Conservation (phyloP, 2,888 invertebrate genomes). For the Drosophila nr. perissopoda region DNA sequence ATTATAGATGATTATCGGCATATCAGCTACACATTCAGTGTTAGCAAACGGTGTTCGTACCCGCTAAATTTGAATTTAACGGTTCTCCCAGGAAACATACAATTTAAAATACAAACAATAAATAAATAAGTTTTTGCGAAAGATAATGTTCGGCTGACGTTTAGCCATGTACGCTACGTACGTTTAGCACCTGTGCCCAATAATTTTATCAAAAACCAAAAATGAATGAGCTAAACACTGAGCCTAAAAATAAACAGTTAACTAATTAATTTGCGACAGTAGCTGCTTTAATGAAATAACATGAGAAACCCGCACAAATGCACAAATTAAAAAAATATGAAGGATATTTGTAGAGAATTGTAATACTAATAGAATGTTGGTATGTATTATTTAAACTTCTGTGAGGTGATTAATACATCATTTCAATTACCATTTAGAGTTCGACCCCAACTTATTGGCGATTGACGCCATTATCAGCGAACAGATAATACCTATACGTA, state of each 20-base stretch:
- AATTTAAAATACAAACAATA: not conserved
- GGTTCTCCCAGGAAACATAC: not conserved
- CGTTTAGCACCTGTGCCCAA: not conserved
- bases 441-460: slow-evolving; percentile 20
- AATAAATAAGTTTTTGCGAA: not conserved
- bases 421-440: slow-evolving; percentile 25
- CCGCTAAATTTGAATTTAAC: slow-evolving; percentile 11
- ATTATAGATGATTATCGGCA: not conserved
- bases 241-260: slow-evolving; percentile 16
- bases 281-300: not conserved
- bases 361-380: slow-evolving; percentile 24
- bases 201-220: slow-evolving; percentile 9
- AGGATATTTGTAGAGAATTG: slow-evolving; percentile 5
- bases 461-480: slow-evolving; percentile 18
- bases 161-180: slow-evolving; percentile 2
- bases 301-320: not conserved
- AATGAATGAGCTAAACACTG: not conserved
- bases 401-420: slow-evolving; percentile 18
- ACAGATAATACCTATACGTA: slow-evolving; percentile 32
- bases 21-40: not conserved
- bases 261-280: slow-evolving; percentile 15
- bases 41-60: not conserved
- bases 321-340: not conserved
- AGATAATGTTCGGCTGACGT: slow-evolving; percentile 6
- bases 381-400: slow-evolving; percentile 5